Conservation (phyloP, 2,113 vertebrate genomes). For the Pitta sordida region DNA sequence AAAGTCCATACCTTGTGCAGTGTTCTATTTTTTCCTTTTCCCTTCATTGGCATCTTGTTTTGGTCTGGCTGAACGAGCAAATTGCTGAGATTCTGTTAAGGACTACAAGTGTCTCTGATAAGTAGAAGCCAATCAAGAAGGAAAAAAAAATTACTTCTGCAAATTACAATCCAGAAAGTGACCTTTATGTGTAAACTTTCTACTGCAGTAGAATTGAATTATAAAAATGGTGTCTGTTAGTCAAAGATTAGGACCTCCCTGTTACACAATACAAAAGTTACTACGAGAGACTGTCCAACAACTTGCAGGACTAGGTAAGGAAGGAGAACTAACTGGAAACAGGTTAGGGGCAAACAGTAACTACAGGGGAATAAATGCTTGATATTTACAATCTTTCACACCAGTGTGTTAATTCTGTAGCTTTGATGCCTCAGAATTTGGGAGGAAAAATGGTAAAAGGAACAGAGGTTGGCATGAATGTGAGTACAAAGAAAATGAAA, state of each 20-base stretch:
- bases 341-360: neutral
- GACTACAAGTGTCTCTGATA: neutral
- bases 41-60: slow-evolving; percentile 81
- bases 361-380: neutral
- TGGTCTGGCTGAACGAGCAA: slow-evolving; percentile 93
- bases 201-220: neutral
- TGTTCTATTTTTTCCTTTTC: slow-evolving; percentile 68
- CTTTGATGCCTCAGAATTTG: neutral
- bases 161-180: neutral
- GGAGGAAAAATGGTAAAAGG: neutral
- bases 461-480: neutral
- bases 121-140: neutral
- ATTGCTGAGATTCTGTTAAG: slow-evolving; percentile 83
- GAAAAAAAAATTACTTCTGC: neutral
- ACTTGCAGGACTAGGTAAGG: neutral
- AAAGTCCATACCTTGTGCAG: slow-evolving; percentile 61
- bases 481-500: neutral
- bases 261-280: neutral
- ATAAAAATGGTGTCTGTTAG: neutral
- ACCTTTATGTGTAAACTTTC: neutral
- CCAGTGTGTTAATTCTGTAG: neutral
- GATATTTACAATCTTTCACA: neutral
- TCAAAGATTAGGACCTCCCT: neutral
- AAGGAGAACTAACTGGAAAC: neutral
- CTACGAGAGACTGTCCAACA: neutral